Percentiles rank a stretch among this genome's conserved stretches.
Evolutionary conservation across 2,113 vertebrate species (phyloP).

Genomic region (Istiophorus platypterus): DNA sequence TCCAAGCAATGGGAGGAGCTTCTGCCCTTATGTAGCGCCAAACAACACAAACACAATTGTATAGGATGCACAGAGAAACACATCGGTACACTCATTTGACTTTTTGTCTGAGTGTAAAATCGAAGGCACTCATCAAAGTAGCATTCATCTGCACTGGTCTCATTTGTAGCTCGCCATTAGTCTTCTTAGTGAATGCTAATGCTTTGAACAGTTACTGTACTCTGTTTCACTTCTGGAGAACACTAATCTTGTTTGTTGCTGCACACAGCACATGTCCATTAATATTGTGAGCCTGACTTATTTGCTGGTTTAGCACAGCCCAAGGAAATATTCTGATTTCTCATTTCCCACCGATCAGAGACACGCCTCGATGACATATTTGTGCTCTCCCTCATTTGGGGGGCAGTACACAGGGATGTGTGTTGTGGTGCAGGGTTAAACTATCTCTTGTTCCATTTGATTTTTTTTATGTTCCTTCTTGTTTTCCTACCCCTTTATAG

Average conservation of each 20-base stretch:
- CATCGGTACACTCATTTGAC: neutral
- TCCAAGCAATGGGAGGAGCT: neutral
- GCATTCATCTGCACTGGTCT: conserved; percentile 13
- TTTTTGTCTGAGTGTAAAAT: conserved; percentile 37
- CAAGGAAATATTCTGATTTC: conserved; percentile 64
- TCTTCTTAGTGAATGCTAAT: conserved; percentile 8
- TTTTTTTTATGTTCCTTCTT: neutral
- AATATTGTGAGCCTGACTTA: conserved; percentile 39
- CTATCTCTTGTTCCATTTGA: neutral
- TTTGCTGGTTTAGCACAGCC: conserved; percentile 43
- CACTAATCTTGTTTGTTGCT: conserved; percentile 50
- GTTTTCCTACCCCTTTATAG: neutral
- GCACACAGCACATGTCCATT: conserved; percentile 55
- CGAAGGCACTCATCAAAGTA: conserved; percentile 20
- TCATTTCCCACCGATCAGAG: conserved; percentile 22
- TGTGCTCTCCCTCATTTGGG: neutral
- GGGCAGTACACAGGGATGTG: neutral
- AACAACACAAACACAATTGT: neutral
- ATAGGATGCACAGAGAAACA: no score
- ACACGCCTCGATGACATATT: neutral
- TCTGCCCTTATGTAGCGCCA: neutral
- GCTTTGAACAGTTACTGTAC: conserved; percentile 19
- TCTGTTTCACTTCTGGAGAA: conserved; percentile 14
- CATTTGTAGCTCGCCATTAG: conserved; percentile 1
- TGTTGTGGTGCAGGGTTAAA: neutral